Evolutionary conservation across 2,797 vertebrate species (phyloP).

Genomic region (Odontamblyopus rebecca): DNA sequence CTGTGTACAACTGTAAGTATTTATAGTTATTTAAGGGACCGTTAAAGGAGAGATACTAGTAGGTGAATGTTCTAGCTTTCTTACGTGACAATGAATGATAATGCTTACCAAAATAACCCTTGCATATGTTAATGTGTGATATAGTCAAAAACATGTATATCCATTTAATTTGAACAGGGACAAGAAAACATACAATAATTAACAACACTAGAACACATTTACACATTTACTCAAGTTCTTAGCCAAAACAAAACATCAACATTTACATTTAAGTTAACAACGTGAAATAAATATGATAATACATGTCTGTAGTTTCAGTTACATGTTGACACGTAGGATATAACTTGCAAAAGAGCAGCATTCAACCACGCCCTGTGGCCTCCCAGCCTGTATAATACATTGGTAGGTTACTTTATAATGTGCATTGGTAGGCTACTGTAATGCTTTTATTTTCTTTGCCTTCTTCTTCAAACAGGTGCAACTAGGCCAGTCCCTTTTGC

Average conservation of each 20-base stretch:
- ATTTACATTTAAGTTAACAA: neutral
- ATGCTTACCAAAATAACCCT: neutral
- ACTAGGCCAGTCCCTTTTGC: conserved; percentile 3
- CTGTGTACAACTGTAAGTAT: too few species aligned
- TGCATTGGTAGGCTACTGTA: neutral
- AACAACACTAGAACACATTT: neutral
- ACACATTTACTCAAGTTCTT: too few species aligned
- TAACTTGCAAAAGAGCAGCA: neutral
- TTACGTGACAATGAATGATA: too few species aligned
- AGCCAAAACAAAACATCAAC: neutral
- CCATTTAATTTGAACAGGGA: too few species aligned
- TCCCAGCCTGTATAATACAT: neutral
- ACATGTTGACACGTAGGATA: neutral
- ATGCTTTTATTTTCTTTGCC: neutral
- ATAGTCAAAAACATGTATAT: too few species aligned
- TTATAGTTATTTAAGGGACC: too few species aligned
- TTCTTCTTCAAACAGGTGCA: neutral
- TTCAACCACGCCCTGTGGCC: neutral
- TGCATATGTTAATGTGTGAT: too few species aligned
- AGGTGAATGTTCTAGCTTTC: too few species aligned
- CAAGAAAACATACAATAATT: too few species aligned
- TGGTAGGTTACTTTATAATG: neutral
- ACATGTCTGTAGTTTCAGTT: neutral
- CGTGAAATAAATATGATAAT: too few species aligned
- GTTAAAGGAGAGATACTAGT: too few species aligned